phyloP scores from a whole-genome alignment of 2,797 vertebrate genomes.

The Diceros bicornis region DNA sequence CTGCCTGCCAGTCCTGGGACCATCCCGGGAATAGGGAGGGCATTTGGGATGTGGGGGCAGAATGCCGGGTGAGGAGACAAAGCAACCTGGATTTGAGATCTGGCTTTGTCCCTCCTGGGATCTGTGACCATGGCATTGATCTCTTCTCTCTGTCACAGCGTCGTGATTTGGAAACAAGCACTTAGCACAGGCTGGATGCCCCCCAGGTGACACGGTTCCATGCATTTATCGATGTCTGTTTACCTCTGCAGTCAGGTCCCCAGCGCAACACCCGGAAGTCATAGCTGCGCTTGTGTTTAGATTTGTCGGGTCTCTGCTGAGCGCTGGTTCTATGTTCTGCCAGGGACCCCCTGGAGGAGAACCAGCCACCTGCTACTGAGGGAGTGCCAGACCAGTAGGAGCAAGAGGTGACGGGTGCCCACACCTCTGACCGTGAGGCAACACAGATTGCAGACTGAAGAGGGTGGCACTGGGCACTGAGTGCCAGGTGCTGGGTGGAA shows the following conservation, averaged over 20 bases:
- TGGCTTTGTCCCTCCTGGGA: neutral
- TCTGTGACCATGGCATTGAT: neutral
- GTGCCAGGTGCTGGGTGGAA: neutral
- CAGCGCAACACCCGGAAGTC: fast-evolving
- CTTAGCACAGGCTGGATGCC: fast-evolving
- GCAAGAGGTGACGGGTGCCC: neutral
- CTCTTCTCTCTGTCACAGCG: neutral
- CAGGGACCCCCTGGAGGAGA: neutral
- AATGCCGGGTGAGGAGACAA: no score
- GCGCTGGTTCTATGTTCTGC: neutral
- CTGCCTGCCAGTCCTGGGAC: fast-evolving
- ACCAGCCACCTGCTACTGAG: neutral
- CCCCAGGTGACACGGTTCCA: fast-evolving
- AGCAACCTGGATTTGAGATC: neutral
- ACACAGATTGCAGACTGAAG: neutral
- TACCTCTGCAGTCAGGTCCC: neutral
- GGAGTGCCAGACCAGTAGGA: neutral
- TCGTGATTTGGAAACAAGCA: neutral
- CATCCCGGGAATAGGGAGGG: no score
- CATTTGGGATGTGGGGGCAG: neutral
- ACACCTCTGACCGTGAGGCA: neutral
- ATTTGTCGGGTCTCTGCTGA: neutral
- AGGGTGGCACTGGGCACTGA: fast-evolving
- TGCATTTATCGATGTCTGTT: fast-evolving
- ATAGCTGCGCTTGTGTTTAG: neutral